Evolutionary conservation across 1,140 invertebrate species (phyloP), one percentile per base, ranked within the genome.

Genomic region (Pachyrhynchus sulphureomaculatus): DNA sequence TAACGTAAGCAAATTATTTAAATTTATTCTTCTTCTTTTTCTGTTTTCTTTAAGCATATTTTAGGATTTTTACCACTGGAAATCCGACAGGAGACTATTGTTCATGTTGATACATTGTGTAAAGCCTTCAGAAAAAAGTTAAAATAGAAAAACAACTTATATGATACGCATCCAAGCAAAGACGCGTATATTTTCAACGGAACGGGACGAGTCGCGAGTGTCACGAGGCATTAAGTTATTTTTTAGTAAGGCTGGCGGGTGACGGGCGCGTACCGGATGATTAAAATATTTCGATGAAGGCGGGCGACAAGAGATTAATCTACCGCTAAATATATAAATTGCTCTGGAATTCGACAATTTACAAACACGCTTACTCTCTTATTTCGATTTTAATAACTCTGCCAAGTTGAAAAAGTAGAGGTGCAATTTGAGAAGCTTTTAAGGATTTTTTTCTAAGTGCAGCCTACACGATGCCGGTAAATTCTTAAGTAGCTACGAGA

Each of bases 241-340:
- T 71, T 69, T 71, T 64, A 63, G 61, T 49, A 59, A 62, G 42
- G 61, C 58, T 37, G 55, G 34, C 44, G 55, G 34, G 49, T 62
- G 68, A 70, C 64, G 66, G 48, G 62, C 56, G 61, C 65, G 64
- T 51, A 59, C 51, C 55, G 48, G 37, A 67, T 67, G 71, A 73
- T 73, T 71, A 71, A 73, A 71, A 70, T 66, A 66, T 66, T 62
- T 66, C 44, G 60, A 55, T 62, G 68, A 62, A 62, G 60, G 55
- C 63, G 62, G 62, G 58, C 67, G 71, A 72, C 69, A 72, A 63
- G 62, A 65, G 69, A 73, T 73, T 72, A 71, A 73, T 73, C 71
- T 73, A 55, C 67, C 60, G 69, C 71, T 73, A 73, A 73, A 73
- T 73, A 73, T 73, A 73, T 73, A 73, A 72, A 73, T 70, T 70